Evolutionary conservation across 37 sponge, comb jelly and placozoan genomes (phyloP).

Genomic region (Chondrilla cf. caribensis): DNA sequence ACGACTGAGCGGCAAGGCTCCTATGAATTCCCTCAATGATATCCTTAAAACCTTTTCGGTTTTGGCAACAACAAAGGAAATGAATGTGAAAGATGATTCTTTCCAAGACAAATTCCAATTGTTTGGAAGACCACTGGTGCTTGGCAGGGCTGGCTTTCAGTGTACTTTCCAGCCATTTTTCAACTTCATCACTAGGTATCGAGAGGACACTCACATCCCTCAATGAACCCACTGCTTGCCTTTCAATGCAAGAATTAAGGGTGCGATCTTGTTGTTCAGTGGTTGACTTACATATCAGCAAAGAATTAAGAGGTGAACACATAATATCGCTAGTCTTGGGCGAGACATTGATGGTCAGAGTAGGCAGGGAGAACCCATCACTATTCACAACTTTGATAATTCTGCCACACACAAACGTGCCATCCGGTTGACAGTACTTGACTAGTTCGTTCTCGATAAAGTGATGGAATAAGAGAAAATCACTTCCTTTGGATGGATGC

Average conservation of each 20-base stretch:
- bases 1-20: background rate
- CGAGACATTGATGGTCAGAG: too few species aligned
- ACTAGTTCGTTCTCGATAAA: background rate
- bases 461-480: background rate
- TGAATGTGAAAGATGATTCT: constrained; percentile 14
- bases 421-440: constrained; percentile 18
- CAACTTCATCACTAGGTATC: background rate
- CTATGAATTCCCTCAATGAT: background rate
- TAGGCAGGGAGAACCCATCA: too few species aligned
- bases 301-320: background rate
- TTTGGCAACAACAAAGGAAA: background rate
- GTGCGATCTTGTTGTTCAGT: background rate
- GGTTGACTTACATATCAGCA: background rate
- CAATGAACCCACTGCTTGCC: too few species aligned
- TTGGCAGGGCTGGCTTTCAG: background rate
- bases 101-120: constrained; percentile 4
- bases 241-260: background rate
- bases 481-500: background rate
- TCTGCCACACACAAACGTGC: background rate
- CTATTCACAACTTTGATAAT: background rate
- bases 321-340: too few species aligned
- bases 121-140: background rate
- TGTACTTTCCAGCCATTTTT: background rate
- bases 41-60: background rate
- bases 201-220: background rate